Evolutionary conservation across 2,113 vertebrate genomes (phyloP).

Genomic region (Platichthys stellatus): DNA sequence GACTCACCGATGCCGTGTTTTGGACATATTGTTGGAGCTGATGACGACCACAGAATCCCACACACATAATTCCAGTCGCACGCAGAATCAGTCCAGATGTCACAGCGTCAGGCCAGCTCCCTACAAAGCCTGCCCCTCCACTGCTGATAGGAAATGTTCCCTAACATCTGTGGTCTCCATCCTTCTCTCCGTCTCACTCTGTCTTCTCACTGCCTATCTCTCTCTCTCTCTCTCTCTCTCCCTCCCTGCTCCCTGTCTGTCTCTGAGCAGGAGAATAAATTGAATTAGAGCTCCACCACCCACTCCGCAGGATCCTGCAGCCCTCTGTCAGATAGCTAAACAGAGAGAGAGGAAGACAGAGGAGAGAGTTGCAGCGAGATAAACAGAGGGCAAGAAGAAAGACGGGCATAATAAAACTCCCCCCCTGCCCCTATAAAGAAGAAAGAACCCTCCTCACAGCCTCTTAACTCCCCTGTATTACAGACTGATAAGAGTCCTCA

Average conservation of each 20-base stretch:
- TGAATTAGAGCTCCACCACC: slow-evolving; percentile 77
- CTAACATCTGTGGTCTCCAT: slow-evolving; percentile 70
- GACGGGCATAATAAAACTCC: slow-evolving; percentile 37
- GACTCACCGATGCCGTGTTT: slow-evolving; percentile 25
- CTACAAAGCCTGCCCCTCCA: slow-evolving; percentile 41
- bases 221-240: slow-evolving; percentile 11
- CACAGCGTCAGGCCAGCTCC: slow-evolving; percentile 42
- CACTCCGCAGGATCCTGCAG: slow-evolving; percentile 67
- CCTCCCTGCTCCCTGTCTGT: slow-evolving; percentile 45
- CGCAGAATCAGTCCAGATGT: slow-evolving; percentile 56
- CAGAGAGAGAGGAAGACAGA: slow-evolving; percentile 35
- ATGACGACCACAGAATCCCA: slow-evolving; percentile 8
- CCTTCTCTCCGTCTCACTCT: slow-evolving; percentile 22
- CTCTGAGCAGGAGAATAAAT: slow-evolving; percentile 74
- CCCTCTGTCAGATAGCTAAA: slow-evolving; percentile 71
- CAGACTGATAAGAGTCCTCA: slow-evolving; percentile 28
- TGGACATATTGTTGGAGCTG: slow-evolving; percentile 4
- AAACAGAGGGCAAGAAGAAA: slow-evolving; percentile 56
- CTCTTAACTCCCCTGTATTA: slow-evolving; percentile 15
- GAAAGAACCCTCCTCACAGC: slow-evolving; percentile 39
- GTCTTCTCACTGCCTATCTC: slow-evolving; percentile 22
- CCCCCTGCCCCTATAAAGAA: slow-evolving; percentile 33
- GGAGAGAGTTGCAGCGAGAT: slow-evolving; percentile 46
- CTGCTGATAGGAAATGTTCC: slow-evolving; percentile 70
- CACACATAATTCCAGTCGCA: slow-evolving; percentile 12